phyloP scores from a whole-genome alignment of 2,888 invertebrate species.

The Lysandra coridon region DNA sequence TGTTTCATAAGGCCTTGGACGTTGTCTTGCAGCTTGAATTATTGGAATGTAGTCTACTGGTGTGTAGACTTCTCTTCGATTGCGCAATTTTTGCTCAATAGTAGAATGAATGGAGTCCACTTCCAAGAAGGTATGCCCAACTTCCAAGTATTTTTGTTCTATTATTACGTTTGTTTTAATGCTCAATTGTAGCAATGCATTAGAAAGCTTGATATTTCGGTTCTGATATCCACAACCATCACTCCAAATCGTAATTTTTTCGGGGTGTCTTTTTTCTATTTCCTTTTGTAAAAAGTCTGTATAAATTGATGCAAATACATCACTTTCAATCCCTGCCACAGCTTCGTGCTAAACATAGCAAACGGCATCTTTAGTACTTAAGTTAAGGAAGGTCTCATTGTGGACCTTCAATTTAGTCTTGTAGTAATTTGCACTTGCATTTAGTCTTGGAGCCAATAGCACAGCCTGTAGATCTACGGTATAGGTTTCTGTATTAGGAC shows the following conservation, averaged over 20 bases:
- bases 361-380: conserved; percentile 25
- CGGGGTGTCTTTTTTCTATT: conserved; percentile 26
- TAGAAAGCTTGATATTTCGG: neutral
- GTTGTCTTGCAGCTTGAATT: too few relatives aligned
- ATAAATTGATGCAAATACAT: conserved; percentile 30
- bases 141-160: neutral
- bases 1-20: too few relatives aligned
- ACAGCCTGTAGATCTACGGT: conserved; percentile 30
- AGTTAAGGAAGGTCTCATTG: conserved; percentile 28
- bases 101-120: too few relatives aligned
- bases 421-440: conserved; percentile 31
- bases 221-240: neutral
- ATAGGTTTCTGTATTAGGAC: conserved; percentile 22
- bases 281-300: conserved; percentile 30
- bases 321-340: conserved; percentile 26
- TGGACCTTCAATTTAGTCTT: conserved; percentile 31
- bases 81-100: too few relatives aligned
- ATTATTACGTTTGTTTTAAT: conserved; percentile 1
- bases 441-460: conserved; percentile 29
- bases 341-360: conserved; percentile 32
- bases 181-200: neutral
- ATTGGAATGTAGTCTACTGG: too few relatives aligned
- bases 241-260: conserved; percentile 32
- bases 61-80: too few relatives aligned
- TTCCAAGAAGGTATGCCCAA: too few relatives aligned